Evolutionary conservation across 2,888 invertebrate genomes (phyloP).

Genomic region (Tiliacea citrago): DNA sequence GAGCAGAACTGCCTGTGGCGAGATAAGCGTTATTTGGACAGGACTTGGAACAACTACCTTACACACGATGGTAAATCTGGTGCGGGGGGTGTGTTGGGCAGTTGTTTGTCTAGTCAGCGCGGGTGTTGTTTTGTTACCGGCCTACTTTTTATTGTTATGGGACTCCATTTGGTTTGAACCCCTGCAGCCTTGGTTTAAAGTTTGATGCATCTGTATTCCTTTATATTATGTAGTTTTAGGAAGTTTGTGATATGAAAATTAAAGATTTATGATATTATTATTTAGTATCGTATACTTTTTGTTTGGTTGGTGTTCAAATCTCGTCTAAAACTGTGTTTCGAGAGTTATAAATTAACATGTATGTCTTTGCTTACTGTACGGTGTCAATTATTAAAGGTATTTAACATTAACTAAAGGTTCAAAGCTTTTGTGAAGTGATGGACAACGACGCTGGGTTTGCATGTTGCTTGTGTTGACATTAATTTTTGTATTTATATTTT

Average conservation of each 20-base stretch:
- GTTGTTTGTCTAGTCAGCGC: constrained; percentile 68
- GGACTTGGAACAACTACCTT: constrained; percentile 54
- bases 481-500: constrained; percentile 25
- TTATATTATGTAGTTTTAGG: constrained; percentile 47
- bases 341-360: constrained; percentile 40
- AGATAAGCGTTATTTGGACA: constrained; percentile 80
- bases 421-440: constrained; percentile 40
- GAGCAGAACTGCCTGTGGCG: constrained; percentile 90
- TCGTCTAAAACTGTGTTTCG: constrained; percentile 29
- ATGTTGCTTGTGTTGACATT: constrained; percentile 51
- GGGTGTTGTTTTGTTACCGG: constrained; percentile 67
- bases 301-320: constrained; percentile 37
- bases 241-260: constrained; percentile 10
- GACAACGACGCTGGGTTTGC: constrained; percentile 37
- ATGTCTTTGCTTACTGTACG: constrained; percentile 45
- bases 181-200: constrained; percentile 36
- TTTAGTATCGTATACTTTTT: constrained; percentile 19
- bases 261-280: background rate
- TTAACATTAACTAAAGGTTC: constrained; percentile 9
- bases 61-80: constrained; percentile 73
- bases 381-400: constrained; percentile 19
- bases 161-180: constrained; percentile 69
- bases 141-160: constrained; percentile 77
- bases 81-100: constrained; percentile 80
- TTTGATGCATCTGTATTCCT: constrained; percentile 44